These are phyloP conservation scores for Dryobotodes eremita DNA, from an alignment of 2,888 invertebrate genomes.

Conservation along the genomic window DNA sequence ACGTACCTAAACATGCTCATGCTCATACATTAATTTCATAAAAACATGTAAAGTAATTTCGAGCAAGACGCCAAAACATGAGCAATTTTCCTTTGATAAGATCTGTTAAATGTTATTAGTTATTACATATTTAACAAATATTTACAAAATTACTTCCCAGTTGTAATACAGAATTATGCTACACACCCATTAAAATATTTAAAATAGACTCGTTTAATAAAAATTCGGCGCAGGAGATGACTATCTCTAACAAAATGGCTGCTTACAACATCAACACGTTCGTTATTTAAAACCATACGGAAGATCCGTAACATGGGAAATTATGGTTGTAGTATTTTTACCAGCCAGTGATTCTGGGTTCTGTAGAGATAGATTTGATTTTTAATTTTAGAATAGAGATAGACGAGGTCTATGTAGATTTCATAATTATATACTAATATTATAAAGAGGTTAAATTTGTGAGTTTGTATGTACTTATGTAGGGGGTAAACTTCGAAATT, in stretches of 20 bases:
- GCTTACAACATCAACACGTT: constrained; percentile 52
- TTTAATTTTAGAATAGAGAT: background rate
- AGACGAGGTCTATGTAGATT: too few species aligned
- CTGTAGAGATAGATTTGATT: constrained; percentile 5
- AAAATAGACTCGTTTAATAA: constrained; percentile 43
- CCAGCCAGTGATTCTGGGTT: constrained; percentile 17
- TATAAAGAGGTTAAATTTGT: too few species aligned
- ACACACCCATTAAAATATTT: constrained; percentile 36
- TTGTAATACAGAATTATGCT: background rate
- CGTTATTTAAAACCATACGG: constrained; percentile 41
- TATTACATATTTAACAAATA: constrained; percentile 5
- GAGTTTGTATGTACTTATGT: too few species aligned
- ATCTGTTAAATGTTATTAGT: constrained; percentile 23
- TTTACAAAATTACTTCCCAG: constrained; percentile 23
- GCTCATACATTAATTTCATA: background rate
- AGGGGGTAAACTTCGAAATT: too few species aligned
- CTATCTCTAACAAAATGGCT: constrained; percentile 55
- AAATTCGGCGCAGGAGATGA: constrained; percentile 38
- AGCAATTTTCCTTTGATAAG: constrained; percentile 29
- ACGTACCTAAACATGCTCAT: background rate
- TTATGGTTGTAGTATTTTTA: constrained; percentile 18
- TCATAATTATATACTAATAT: too few species aligned
- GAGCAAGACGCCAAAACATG: constrained; percentile 19
- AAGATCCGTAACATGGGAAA: constrained; percentile 40
- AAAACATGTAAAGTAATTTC: background rate